phyloP scores from a whole-genome alignment of 2,797 vertebrate species.

The Sciaenops ocellatus region DNA sequence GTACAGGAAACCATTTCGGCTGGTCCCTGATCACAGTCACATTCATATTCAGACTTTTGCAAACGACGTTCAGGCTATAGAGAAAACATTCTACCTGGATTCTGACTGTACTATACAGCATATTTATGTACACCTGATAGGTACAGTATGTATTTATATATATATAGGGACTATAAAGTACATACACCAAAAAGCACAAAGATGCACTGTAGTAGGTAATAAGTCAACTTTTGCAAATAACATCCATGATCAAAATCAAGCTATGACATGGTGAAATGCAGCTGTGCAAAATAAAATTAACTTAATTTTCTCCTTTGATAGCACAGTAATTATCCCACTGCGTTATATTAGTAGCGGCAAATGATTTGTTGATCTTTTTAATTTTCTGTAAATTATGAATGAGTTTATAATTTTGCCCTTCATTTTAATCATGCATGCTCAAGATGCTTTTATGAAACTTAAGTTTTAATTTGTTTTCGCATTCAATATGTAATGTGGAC shows the following conservation, averaged over 20 bases:
- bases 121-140: too few species aligned
- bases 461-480: conserved; percentile 32
- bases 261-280: neutral
- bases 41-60: conserved; percentile 40
- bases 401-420: conserved; percentile 12
- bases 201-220: neutral
- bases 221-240: neutral
- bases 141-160: too few species aligned
- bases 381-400: conserved; percentile 43
- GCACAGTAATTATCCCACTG: neutral
- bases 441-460: conserved; percentile 17
- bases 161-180: neutral
- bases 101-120: neutral
- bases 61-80: neutral
- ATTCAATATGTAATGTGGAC: conserved; percentile 13
- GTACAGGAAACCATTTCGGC: conserved; percentile 53
- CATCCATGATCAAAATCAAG: neutral
- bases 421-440: conserved; percentile 38
- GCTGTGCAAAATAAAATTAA: neutral
- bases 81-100: neutral
- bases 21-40: conserved; percentile 30
- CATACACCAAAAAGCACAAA: too few species aligned
- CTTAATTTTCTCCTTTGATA: conserved; percentile 1
- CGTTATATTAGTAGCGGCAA: conserved; percentile 16
- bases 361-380: conserved; percentile 32